Conservation (phyloP, 2,797 vertebrate species). For the Ara ararauna region DNA sequence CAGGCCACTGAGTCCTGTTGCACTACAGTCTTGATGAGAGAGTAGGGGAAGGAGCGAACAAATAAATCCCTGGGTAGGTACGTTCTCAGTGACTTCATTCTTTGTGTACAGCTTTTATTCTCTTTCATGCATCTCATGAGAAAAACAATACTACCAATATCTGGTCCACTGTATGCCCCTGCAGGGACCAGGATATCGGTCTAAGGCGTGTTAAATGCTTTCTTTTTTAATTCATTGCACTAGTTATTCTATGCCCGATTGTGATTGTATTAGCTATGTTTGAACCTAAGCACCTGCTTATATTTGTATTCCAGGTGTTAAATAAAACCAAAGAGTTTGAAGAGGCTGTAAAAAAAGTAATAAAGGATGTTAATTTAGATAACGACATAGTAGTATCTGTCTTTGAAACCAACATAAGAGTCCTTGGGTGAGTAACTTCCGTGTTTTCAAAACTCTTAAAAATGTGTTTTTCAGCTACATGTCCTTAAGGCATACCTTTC, state of each 20-base stretch:
- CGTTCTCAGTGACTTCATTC: background rate
- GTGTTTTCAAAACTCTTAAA: background rate
- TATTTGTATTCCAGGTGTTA: conserved; percentile 86
- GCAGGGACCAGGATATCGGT: background rate
- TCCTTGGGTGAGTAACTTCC: conserved; percentile 90
- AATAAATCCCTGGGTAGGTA: background rate
- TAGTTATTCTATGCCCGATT: background rate
- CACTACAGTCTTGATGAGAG: fast-evolving
- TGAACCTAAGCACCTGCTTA: background rate
- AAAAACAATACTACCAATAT: background rate
- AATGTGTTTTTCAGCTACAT: background rate
- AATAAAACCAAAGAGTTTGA: conserved; percentile 98
- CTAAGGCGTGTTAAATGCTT: background rate
- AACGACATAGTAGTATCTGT: conserved; percentile 98
- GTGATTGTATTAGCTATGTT: background rate
- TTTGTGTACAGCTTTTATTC: background rate
- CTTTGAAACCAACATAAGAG: conserved; percentile 99
- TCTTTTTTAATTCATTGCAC: background rate
- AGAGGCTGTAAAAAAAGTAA: conserved; percentile 93
- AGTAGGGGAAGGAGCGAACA: background rate
- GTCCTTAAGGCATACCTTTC: background rate
- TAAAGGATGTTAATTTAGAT: conserved; percentile 95
- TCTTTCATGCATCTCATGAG: background rate
- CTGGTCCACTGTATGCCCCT: background rate
- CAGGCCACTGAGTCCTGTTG: background rate